Evolutionary conservation across 2,113 vertebrate species (phyloP).

Genomic region (Menidia beryllina): DNA sequence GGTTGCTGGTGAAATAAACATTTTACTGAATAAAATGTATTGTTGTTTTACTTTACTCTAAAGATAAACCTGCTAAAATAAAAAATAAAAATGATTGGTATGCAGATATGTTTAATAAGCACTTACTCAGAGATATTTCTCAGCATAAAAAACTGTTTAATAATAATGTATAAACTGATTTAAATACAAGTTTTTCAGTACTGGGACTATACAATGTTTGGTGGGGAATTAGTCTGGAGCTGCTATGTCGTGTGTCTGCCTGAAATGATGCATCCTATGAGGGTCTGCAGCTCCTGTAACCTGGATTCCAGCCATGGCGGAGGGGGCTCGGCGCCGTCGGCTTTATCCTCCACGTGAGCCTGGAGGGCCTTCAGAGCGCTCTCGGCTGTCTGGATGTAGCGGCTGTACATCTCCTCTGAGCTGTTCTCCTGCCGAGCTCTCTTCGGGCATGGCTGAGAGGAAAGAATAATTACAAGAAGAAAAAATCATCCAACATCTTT

Average conservation of each 20-base stretch:
- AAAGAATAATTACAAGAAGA: not conserved
- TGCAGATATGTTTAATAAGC: constrained; percentile 62
- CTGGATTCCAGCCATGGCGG: constrained; percentile 85
- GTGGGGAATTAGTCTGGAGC: not conserved
- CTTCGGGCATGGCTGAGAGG: constrained; percentile 86
- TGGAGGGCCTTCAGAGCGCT: constrained; percentile 83
- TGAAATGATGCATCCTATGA: constrained; percentile 71
- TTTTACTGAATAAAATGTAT: constrained; percentile 56
- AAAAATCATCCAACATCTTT: too few relatives aligned
- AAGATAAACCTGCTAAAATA: not conserved
- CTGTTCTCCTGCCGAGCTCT: constrained; percentile 80
- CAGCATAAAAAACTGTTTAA: constrained; percentile 20
- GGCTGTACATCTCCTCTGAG: constrained; percentile 84
- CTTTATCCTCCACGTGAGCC: constrained; percentile 60
- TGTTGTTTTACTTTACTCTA: constrained; percentile 13
- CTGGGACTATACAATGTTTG: constrained; percentile 6
- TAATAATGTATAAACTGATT: not conserved
- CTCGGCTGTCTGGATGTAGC: constrained; percentile 80
- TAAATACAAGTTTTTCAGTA: not conserved
- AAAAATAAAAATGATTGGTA: not conserved
- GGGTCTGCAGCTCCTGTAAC: constrained; percentile 81
- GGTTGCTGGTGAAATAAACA: constrained; percentile 80
- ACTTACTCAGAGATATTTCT: not conserved
- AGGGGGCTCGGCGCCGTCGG: constrained; percentile 25
- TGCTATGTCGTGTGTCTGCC: constrained; percentile 15